Base-by-base conservation (phyloP, 2,113 vertebrate genomes). In the Ia io region DNA sequence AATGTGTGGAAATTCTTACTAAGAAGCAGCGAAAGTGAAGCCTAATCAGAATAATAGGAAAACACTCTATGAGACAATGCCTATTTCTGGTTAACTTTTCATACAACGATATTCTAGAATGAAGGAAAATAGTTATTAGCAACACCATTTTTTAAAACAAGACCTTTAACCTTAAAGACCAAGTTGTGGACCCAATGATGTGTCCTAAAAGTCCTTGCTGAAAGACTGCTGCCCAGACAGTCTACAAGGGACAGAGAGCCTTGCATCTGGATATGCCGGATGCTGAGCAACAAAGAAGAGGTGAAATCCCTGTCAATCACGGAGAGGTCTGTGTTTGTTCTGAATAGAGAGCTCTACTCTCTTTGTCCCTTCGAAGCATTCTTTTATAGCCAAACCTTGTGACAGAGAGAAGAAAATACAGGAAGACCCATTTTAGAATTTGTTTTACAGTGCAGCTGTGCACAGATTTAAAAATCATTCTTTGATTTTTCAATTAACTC, bases 401-500 rank as follows among this genome's bases (percentile, higher is more conserved):
- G n/a, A 73, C 25, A 78, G 42, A 93, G 47, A 86, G 10, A 96
- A 70, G n/a, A 89, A 91, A 94, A 78, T 42, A 12, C 16, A 23
- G 35, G 79, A n/a, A 95, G 51, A 76, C 18, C 18, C n/a, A 47
- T 69, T 94, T 85, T n/a, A 90, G 73, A 95, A 96, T 51, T 63
- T 7, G 0, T 17, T 82, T 88, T 92, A 83, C 63, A 37, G 47
- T 78, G 56, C 42, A 83, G n/a, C 77, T 94, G 53, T 93, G 65
- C 20, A 95, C 79, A 93, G 53, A 84, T 93, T 96, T 95, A 63
- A 88, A 94, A 96, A 82, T 93, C 71, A 82, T 90, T 83, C 91
- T 97, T 79, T 95, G 90, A 96, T 96, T 97, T 97, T 97, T 97
- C 93, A 88, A 88, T 96, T 97, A 92, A 88, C 90, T 96, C 90